Evolutionary conservation across 2,888 invertebrate species (phyloP).

Genomic region (Galerucella nymphaeae): DNA sequence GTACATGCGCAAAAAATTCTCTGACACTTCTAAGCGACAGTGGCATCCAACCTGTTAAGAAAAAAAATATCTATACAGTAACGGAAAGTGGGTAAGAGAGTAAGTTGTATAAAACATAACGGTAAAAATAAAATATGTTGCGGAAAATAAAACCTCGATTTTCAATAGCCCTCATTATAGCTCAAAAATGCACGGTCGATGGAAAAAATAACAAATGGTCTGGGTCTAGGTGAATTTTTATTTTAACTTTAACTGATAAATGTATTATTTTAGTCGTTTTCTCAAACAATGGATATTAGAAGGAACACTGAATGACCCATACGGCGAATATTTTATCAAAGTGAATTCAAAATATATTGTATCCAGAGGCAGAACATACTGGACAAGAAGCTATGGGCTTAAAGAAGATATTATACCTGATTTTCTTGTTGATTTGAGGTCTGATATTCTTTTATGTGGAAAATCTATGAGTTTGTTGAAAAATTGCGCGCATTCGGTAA

Average conservation of each 20-base stretch:
- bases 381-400: slow-evolving; percentile 74
- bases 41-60: too few relatives aligned
- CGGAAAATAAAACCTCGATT: too few relatives aligned
- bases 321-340: slow-evolving; percentile 87
- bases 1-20: too few relatives aligned
- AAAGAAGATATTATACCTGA: slow-evolving; percentile 71
- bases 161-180: too few relatives aligned
- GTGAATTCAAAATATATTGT: slow-evolving; percentile 74
- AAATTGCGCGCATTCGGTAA: slow-evolving; percentile 76
- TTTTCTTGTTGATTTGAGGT: slow-evolving; percentile 73
- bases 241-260: neutral
- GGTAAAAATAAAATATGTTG: too few relatives aligned
- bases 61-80: too few relatives aligned
- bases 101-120: too few relatives aligned
- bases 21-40: too few relatives aligned
- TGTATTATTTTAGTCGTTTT: slow-evolving; percentile 66
- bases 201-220: neutral
- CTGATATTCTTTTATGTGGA: slow-evolving; percentile 78
- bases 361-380: slow-evolving; percentile 73
- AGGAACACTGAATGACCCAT: slow-evolving; percentile 82
- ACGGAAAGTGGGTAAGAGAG: too few relatives aligned
- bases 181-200: too few relatives aligned
- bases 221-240: neutral
- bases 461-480: slow-evolving; percentile 79
- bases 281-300: slow-evolving; percentile 88